phyloP scores from a whole-genome alignment of 2,113 vertebrate genomes.

The Sinocyclocheilus anshuiensis region DNA sequence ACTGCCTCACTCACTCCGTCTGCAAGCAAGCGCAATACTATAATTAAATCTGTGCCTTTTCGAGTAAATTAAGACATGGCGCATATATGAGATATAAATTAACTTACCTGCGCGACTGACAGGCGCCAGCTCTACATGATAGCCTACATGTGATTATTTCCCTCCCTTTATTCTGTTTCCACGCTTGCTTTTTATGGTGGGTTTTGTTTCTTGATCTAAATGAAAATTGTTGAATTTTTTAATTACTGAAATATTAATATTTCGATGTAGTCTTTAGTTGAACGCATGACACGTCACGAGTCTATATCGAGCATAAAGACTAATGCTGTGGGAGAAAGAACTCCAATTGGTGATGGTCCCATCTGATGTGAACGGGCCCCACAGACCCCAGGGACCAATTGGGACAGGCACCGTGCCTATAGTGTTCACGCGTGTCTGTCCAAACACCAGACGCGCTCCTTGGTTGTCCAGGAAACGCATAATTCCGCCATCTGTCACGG shows the following conservation, averaged over 20 bases:
- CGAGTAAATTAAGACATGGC: slow-evolving; percentile 44
- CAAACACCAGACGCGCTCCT: slow-evolving; percentile 59
- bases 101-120: slow-evolving; percentile 29
- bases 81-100: slow-evolving; percentile 45
- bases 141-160: background rate
- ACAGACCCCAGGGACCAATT: slow-evolving; percentile 83
- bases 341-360: slow-evolving; percentile 71
- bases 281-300: background rate
- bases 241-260: too few species aligned
- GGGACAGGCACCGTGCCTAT: slow-evolving; percentile 72
- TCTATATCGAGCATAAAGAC: background rate
- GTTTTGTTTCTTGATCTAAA: too few species aligned
- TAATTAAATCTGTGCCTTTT: slow-evolving; percentile 49
- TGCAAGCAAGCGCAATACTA: background rate
- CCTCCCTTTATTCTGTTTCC: background rate
- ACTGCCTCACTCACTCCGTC: background rate
- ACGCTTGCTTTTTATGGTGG: too few species aligned
- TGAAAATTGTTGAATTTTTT: too few species aligned
- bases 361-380: slow-evolving; percentile 72
- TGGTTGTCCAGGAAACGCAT: slow-evolving; percentile 77
- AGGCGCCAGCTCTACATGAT: background rate
- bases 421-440: slow-evolving; percentile 41
- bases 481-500: slow-evolving; percentile 72
- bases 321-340: slow-evolving; percentile 20
- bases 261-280: background rate